Percentiles rank a stretch among this genome's conserved stretches.
Evolutionary conservation across 2,113 vertebrate species (phyloP).

Genomic region (Hipposideros armiger): DNA sequence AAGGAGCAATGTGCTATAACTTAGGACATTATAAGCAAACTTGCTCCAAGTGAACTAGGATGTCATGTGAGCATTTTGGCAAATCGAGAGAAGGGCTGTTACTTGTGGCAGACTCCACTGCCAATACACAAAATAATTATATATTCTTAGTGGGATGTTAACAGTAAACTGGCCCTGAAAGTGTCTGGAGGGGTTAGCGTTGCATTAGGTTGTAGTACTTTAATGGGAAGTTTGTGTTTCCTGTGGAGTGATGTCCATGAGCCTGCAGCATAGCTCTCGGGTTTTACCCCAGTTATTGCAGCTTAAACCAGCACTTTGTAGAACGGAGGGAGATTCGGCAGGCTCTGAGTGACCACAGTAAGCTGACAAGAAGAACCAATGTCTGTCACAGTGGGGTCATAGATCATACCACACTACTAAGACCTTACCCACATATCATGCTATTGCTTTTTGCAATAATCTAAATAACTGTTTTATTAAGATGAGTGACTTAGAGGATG

Average conservation of each 20-base stretch:
- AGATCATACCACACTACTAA: rapidly evolving
- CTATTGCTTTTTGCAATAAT: background rate
- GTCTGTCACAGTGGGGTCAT: background rate
- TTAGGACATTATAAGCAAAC: background rate
- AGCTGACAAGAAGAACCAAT: background rate
- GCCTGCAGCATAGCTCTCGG: background rate
- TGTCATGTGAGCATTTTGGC: background rate
- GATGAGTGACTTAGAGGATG: background rate
- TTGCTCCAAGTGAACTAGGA: background rate
- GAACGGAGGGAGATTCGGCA: background rate
- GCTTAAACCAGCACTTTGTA: background rate
- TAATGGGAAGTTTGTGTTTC: background rate
- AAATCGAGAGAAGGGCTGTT: background rate
- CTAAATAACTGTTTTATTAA: background rate
- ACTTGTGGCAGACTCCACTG: background rate
- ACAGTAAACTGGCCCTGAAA: background rate
- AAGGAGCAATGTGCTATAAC: background rate
- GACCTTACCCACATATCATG: background rate
- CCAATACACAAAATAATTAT: background rate
- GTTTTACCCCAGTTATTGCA: background rate
- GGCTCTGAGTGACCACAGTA: background rate
- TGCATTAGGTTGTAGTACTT: background rate
- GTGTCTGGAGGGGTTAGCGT: background rate
- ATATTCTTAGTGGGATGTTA: background rate
- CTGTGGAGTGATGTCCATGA: background rate